Conservation (phyloP, 2,113 vertebrate genomes). For the Colius striatus region DNA sequence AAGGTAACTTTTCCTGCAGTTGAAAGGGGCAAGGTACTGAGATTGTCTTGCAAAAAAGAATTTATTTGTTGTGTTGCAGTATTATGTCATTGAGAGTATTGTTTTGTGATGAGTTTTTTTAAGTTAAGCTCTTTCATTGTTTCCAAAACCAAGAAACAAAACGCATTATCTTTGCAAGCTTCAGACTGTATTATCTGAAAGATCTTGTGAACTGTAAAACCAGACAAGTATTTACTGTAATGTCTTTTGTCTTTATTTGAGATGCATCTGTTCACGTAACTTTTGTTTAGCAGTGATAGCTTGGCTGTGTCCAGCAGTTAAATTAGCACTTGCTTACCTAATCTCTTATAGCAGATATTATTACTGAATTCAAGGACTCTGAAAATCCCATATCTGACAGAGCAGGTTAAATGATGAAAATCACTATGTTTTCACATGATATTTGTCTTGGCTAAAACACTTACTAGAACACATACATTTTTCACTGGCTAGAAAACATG, state of each 20-base stretch:
- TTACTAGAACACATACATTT: constrained; percentile 22
- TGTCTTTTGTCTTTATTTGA: neutral
- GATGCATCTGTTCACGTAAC: neutral
- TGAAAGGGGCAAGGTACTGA: neutral
- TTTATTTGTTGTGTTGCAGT: rapidly evolving
- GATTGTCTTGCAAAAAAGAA: neutral
- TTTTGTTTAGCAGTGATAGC: neutral
- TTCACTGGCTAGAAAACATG: constrained; percentile 45
- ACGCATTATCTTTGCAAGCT: neutral
- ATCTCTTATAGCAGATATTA: constrained; percentile 64
- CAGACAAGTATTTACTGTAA: neutral
- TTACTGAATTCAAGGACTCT: constrained; percentile 46
- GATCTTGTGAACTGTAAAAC: neutral
- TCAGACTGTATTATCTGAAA: neutral
- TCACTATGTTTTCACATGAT: neutral
- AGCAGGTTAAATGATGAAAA: constrained; percentile 53
- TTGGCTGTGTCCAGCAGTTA: constrained; percentile 60
- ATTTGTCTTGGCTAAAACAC: constrained; percentile 40
- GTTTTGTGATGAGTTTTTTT: neutral
- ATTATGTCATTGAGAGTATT: neutral
- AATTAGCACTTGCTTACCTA: constrained; percentile 68
- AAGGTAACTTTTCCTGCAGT: neutral
- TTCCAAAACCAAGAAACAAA: neutral
- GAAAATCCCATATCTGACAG: constrained; percentile 34
- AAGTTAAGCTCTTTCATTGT: neutral